A percentile compares a stretch with the other conserved stretches of the same genome.
phyloP scores from a whole-genome alignment of 2,113 vertebrate genomes.

The Talpa occidentalis region DNA sequence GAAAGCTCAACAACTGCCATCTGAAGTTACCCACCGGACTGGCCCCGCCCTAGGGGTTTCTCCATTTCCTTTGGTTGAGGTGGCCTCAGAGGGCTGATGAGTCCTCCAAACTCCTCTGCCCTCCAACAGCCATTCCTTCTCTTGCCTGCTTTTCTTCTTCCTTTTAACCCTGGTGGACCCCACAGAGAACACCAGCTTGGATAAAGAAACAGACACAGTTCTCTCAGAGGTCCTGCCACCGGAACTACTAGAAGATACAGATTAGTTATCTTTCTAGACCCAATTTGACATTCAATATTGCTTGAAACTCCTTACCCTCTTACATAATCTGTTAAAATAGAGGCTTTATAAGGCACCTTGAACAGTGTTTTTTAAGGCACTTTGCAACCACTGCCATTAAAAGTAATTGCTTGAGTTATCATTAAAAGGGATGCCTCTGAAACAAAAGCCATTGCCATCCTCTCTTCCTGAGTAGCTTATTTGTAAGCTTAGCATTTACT shows the following conservation, averaged over 20 bases:
- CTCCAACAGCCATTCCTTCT: background rate
- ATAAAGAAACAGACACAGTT: background rate
- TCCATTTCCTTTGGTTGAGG: background rate
- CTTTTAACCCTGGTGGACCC: background rate
- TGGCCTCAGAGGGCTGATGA: no score
- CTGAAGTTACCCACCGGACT: background rate
- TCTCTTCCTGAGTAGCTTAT: background rate
- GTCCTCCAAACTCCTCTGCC: background rate
- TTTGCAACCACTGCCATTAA: conserved; percentile 42
- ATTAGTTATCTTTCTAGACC: background rate
- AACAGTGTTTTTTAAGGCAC: conserved; percentile 49
- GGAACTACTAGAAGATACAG: background rate
- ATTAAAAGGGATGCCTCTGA: conserved; percentile 47
- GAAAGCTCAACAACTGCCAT: no score
- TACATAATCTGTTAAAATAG: conserved; percentile 34
- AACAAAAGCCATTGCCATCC: conserved; percentile 1
- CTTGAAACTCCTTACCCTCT: background rate
- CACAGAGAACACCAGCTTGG: background rate
- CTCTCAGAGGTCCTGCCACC: background rate
- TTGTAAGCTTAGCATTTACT: background rate
- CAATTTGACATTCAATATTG: background rate
- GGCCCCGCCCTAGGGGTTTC: background rate
- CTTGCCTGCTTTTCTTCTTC: background rate
- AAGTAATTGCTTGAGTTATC: conserved; percentile 68
- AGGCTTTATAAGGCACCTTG: conserved; percentile 58